Evolutionary conservation across 1,140 invertebrate species (phyloP).

Genomic region (Monomorium pharaonis): DNA sequence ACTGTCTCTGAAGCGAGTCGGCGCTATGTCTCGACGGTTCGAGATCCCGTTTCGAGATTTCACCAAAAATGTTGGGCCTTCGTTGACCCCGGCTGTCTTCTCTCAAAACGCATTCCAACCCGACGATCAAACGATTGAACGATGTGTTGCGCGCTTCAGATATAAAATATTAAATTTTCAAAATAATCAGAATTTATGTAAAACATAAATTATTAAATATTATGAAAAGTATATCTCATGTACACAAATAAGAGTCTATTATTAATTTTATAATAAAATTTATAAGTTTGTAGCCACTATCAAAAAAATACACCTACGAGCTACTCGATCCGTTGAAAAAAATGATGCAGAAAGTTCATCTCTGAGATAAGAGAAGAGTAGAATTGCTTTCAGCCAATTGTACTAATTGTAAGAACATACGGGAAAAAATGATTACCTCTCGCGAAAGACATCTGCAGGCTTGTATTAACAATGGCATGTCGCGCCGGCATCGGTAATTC

Average conservation of each 20-base stretch:
- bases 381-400: background rate
- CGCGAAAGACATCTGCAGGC: background rate
- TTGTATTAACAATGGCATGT: background rate
- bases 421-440: background rate
- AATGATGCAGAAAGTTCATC: background rate
- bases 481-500: background rate
- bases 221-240: background rate
- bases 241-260: background rate
- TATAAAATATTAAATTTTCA: background rate
- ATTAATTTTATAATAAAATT: background rate
- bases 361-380: background rate
- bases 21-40: slow-evolving; percentile 18
- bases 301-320: background rate
- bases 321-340: background rate
- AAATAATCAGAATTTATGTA: background rate
- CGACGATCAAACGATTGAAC: background rate
- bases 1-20: slow-evolving; percentile 32
- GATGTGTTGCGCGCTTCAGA: background rate
- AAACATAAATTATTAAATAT: background rate
- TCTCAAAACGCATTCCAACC: background rate
- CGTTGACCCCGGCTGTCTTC: background rate
- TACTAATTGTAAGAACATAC: background rate
- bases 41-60: slow-evolving; percentile 50
- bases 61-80: background rate
- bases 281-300: background rate